Conservation (phyloP, 2,888 invertebrate species). For the Eupithecia vulgata region DNA sequence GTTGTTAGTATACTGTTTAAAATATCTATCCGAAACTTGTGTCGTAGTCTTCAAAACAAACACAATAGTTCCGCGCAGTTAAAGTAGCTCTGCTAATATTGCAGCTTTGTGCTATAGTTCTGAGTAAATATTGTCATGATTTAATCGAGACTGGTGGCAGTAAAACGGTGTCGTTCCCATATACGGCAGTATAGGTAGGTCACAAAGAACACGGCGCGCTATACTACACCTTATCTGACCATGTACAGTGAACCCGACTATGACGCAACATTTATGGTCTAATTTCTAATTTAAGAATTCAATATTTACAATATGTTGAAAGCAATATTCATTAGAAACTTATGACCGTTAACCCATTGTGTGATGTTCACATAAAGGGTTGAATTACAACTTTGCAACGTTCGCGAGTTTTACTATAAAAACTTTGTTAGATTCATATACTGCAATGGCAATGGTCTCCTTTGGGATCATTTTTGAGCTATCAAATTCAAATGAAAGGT, state of each 20-base stretch:
- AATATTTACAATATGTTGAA: background rate
- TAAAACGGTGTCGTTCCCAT: slow-evolving; percentile 67
- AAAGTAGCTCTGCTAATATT: slow-evolving; percentile 53
- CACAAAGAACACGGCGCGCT: slow-evolving; percentile 55
- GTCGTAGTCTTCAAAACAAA: background rate
- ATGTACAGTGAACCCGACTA: slow-evolving; percentile 56
- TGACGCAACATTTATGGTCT: slow-evolving; percentile 43
- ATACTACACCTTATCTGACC: slow-evolving; percentile 58
- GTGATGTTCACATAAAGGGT: background rate
- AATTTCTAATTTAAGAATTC: background rate
- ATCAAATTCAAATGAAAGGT: no score
- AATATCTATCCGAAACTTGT: background rate
- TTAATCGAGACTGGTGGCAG: slow-evolving; percentile 64
- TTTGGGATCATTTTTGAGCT: no score
- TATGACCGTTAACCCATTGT: background rate
- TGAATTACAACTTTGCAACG: background rate
- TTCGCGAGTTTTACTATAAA: background rate
- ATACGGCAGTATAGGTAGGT: slow-evolving; percentile 71
- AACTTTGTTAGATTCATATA: background rate
- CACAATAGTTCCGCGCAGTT: slow-evolving; percentile 22
- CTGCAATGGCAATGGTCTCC: no score
- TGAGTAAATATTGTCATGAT: slow-evolving; percentile 72
- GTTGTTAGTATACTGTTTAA: background rate
- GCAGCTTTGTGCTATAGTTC: slow-evolving; percentile 57
- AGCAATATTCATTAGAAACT: background rate